These are phyloP conservation scores for Seira sanloemensis DNA, from an alignment of 2,888 invertebrate genomes.

Conservation along the genomic window DNA sequence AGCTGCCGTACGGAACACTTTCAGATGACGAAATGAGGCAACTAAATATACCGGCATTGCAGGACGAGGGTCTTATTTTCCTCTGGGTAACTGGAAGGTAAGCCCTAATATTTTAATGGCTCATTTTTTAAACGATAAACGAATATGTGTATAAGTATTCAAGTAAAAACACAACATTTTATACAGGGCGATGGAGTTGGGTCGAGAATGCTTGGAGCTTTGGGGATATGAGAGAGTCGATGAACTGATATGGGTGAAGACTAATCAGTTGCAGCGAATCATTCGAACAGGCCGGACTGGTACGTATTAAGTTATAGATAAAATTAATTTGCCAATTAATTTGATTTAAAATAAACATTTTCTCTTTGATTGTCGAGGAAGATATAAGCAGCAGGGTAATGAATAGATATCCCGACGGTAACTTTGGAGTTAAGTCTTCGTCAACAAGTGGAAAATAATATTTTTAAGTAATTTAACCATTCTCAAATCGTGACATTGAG, in stretches of 20 bases:
- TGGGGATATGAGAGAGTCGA: slow-evolving; percentile 99
- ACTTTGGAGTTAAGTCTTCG: slow-evolving; percentile 75
- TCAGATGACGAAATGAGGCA: slow-evolving; percentile 99
- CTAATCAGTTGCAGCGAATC: slow-evolving; percentile 97
- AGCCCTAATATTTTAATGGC: slow-evolving; percentile 67
- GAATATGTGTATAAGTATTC: neutral
- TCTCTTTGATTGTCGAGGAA: slow-evolving; percentile 85
- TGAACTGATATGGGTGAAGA: slow-evolving; percentile 99
- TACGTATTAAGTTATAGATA: slow-evolving; percentile 17
- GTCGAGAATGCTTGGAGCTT: slow-evolving; percentile 94
- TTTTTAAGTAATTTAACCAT: neutral
- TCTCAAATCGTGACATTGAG: no score
- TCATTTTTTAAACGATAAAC: neutral
- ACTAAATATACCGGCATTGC: slow-evolving; percentile 93
- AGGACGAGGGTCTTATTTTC: slow-evolving; percentile 97
- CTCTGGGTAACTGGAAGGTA: slow-evolving; percentile 97
- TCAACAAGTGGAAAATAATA: slow-evolving; percentile 1
- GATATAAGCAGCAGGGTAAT: slow-evolving; percentile 92
- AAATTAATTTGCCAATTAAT: neutral
- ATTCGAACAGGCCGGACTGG: slow-evolving; percentile 96
- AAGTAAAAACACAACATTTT: neutral
- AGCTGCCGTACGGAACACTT: slow-evolving; percentile 98
- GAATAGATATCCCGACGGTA: slow-evolving; percentile 94
- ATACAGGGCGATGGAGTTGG: slow-evolving; percentile 94
- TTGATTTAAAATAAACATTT: neutral